A percentile compares a stretch with the other conserved stretches of the same genome.
Evolutionary conservation across 2,888 invertebrate genomes (phyloP).

Genomic region (Cryptocephalus moraei): DNA sequence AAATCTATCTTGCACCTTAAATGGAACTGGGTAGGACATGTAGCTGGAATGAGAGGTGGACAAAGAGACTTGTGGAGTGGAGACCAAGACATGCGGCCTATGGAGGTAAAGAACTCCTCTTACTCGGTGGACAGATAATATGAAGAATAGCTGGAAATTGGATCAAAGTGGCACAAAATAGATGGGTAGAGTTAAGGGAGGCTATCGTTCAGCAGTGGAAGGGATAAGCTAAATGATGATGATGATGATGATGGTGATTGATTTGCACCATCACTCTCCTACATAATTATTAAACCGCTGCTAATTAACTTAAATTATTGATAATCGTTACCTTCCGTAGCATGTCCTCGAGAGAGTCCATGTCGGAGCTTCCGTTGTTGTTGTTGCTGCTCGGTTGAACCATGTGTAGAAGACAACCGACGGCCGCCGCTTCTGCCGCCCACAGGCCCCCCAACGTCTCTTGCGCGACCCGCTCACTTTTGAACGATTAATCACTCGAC

Average conservation of each 20-base stretch:
- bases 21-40: no score
- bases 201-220: background rate
- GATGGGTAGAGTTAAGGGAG: background rate
- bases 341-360: constrained; percentile 40
- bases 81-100: background rate
- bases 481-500: no score
- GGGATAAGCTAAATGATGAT: background rate
- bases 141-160: background rate
- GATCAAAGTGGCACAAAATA: background rate
- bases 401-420: constrained; percentile 23
- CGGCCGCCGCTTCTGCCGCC: constrained; percentile 2
- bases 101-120: background rate
- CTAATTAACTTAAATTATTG: no score
- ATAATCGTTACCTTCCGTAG: constrained; percentile 33
- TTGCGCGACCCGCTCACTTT: constrained; percentile 7
- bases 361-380: constrained; percentile 40
- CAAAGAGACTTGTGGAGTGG: no score
- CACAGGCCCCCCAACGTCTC: constrained; percentile 6
- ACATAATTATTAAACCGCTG: no score
- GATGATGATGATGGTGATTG: no score
- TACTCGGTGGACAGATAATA: background rate
- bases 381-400: constrained; percentile 38
- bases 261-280: no score
- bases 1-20: no score
- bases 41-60: no score